These are phyloP conservation scores for Chironomus tentans DNA, from an alignment of 2,888 invertebrate genomes.

Conservation along the genomic window DNA sequence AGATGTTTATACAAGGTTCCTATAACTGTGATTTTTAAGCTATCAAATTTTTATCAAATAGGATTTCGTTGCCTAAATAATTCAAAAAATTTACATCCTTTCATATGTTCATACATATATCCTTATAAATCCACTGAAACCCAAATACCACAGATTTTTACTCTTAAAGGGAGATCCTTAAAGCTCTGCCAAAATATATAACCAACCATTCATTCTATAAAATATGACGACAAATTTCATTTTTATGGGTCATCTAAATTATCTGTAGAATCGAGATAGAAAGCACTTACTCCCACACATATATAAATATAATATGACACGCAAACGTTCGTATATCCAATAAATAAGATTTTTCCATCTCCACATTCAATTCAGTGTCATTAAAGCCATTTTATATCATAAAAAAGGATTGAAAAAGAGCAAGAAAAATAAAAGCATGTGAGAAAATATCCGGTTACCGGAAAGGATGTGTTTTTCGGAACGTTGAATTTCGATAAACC, in stretches of 20 bases:
- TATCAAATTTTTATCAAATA: too few species aligned
- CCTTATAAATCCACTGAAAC: too few species aligned
- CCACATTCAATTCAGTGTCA: neutral
- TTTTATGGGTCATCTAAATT: neutral
- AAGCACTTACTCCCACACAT: neutral
- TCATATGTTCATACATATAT: too few species aligned
- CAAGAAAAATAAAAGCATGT: neutral
- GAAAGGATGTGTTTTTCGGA: slow-evolving; percentile 16
- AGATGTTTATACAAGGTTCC: too few species aligned
- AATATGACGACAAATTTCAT: neutral
- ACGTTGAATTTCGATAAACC: neutral
- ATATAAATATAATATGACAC: neutral
- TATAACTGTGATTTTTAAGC: too few species aligned
- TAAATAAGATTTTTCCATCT: too few species aligned
- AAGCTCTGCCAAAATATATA: too few species aligned
- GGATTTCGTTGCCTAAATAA: too few species aligned
- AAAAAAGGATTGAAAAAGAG: neutral
- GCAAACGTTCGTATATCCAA: neutral
- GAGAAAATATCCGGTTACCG: slow-evolving; percentile 23
- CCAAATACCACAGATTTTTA: too few species aligned
- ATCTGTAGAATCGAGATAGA: neutral
- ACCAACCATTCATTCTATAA: too few species aligned
- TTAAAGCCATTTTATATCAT: neutral
- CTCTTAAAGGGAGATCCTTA: too few species aligned
- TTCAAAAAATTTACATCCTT: too few species aligned